Evolutionary conservation across 2,797 vertebrate genomes (phyloP).

Genomic region (Micropoecilia bifurca): DNA sequence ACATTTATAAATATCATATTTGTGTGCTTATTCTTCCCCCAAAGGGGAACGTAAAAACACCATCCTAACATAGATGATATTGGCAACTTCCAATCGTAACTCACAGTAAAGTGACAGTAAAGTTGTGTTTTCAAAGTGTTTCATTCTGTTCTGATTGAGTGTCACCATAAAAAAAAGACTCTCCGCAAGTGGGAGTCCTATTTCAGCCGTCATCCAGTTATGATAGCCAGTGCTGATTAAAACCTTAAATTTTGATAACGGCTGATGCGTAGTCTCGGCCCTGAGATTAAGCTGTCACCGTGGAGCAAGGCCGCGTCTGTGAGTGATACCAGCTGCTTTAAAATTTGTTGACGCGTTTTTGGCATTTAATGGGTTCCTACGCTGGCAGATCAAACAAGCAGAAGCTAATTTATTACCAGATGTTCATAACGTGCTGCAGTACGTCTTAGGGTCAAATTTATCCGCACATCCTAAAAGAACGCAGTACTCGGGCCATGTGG

Average conservation of each 20-base stretch:
- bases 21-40: not conserved
- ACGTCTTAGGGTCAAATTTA: not conserved
- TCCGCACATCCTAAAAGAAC: not conserved
- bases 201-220: constrained; percentile 57
- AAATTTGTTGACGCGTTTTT: constrained; percentile 43
- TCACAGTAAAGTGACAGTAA: constrained; percentile 51
- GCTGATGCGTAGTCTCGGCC: constrained; percentile 53
- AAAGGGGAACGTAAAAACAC: constrained; percentile 48
- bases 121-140: constrained; percentile 73
- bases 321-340: constrained; percentile 38
- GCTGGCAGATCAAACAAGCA: constrained; percentile 27
- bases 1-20: constrained; percentile 3
- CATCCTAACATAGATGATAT: constrained; percentile 51
- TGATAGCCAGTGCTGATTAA: constrained; percentile 60
- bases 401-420: constrained; percentile 6
- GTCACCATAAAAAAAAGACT: constrained; percentile 62
- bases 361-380: constrained; percentile 23
- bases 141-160: constrained; percentile 71
- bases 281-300: constrained; percentile 69
- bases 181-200: constrained; percentile 44
- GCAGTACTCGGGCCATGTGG: not conserved
- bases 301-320: constrained; percentile 50
- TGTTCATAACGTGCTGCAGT: not conserved
- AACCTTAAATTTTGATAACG: constrained; percentile 68
- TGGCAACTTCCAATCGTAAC: constrained; percentile 54